phyloP scores from a whole-genome alignment of 2,797 vertebrate species.

The Macropus fuliginosus region DNA sequence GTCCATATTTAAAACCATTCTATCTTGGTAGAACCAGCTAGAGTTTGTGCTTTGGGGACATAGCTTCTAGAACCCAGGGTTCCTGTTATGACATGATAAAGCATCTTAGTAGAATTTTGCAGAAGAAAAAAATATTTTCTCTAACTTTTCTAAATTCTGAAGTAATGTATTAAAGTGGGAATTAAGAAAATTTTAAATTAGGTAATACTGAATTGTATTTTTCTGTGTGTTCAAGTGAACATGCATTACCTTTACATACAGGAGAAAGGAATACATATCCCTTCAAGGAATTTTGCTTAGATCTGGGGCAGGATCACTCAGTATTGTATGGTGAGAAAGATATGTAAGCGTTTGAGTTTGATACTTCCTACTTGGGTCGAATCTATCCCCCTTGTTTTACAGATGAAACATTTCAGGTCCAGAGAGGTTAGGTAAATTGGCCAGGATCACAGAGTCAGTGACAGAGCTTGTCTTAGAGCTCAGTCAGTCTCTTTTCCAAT shows the following conservation, averaged over 20 bases:
- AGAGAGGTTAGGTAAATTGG: neutral
- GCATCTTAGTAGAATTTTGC: neutral
- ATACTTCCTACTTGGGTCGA: neutral
- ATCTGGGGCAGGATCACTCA: neutral
- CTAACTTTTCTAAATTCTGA: neutral
- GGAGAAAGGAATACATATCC: neutral
- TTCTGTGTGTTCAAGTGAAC: slow-evolving; percentile 2
- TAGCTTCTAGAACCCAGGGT: neutral
- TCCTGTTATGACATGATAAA: neutral
- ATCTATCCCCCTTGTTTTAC: neutral
- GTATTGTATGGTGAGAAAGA: neutral
- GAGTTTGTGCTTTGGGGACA: neutral
- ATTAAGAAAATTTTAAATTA: neutral
- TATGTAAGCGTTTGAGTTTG: neutral
- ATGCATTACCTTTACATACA: neutral
- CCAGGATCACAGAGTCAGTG: neutral
- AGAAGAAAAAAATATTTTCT: neutral
- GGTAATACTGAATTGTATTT: neutral
- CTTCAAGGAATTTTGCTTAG: slow-evolving; percentile 5
- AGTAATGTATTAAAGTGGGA: neutral
- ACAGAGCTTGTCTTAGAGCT: neutral
- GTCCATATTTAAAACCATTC: neutral
- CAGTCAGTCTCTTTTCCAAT: neutral
- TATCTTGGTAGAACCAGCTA: neutral
- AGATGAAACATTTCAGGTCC: neutral